These are phyloP conservation scores for Hyposoter didymator DNA, from an alignment of 2,888 invertebrate genomes.

Conservation along the genomic window DNA sequence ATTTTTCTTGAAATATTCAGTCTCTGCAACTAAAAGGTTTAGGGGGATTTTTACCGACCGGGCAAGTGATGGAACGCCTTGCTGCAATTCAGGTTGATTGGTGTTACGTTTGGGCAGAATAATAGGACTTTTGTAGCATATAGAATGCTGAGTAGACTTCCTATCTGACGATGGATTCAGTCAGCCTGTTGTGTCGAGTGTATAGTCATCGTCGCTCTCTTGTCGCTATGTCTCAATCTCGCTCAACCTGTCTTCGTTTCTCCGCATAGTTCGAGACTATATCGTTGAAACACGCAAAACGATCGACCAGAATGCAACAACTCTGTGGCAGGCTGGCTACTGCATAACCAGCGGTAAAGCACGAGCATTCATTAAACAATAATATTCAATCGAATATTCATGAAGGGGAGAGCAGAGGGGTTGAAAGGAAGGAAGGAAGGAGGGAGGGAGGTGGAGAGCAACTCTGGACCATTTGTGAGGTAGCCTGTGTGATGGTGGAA, in stretches of 20 bases:
- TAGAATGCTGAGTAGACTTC: conserved; percentile 37
- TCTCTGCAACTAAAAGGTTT: too few species aligned
- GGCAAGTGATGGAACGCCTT: too few species aligned
- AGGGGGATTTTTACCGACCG: too few species aligned
- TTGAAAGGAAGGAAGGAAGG: neutral
- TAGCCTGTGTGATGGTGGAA: conserved; percentile 12
- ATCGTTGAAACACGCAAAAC: conserved; percentile 49
- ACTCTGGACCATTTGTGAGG: conserved; percentile 1
- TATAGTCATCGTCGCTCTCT: neutral
- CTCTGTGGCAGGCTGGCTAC: conserved; percentile 35
- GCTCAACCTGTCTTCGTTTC: conserved; percentile 12
- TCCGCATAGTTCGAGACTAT: conserved; percentile 28
- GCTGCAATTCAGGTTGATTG: conserved; percentile 21
- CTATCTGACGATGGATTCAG: conserved; percentile 58
- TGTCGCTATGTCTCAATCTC: conserved; percentile 14
- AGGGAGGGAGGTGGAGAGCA: neutral
- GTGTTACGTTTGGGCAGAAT: conserved; percentile 5
- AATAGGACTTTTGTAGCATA: conserved; percentile 11
- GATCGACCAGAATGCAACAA: conserved; percentile 65
- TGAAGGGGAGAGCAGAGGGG: conserved; percentile 54
- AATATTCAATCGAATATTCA: conserved; percentile 71
- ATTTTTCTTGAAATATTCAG: too few species aligned
- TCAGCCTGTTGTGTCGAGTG: conserved; percentile 51
- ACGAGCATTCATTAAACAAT: conserved; percentile 70
- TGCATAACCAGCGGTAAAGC: conserved; percentile 60